Evolutionary conservation across 2,888 invertebrate genomes (phyloP).

Genomic region (Horisme vitalbata): DNA sequence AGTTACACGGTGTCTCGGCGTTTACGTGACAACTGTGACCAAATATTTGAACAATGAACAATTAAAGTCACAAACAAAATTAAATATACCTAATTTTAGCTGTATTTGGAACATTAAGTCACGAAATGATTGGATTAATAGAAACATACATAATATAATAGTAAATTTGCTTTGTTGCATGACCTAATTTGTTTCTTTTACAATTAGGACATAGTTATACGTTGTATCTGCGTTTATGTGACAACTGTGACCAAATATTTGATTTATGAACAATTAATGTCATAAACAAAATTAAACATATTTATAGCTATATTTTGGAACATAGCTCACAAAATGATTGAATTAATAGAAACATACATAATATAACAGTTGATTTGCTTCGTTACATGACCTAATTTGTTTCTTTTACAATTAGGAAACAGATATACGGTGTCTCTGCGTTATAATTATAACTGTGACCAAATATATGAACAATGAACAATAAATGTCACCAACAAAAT

Average conservation of each 20-base stretch:
- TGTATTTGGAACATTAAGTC: too few species aligned
- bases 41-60: not conserved
- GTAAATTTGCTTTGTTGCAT: too few species aligned
- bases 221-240: slow-evolving; percentile 14
- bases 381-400: too few species aligned
- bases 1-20: slow-evolving; percentile 39
- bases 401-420: slow-evolving; percentile 69
- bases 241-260: slow-evolving; percentile 7
- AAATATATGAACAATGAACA: not conserved
- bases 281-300: slow-evolving; percentile 1
- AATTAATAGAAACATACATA: too few species aligned
- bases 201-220: slow-evolving; percentile 63
- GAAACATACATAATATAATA: too few species aligned
- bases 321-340: too few species aligned
- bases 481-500: slow-evolving; percentile 3
- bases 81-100: not conserved
- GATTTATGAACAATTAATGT: not conserved
- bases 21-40: slow-evolving; percentile 13
- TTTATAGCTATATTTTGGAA: too few species aligned
- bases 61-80: slow-evolving; percentile 3
- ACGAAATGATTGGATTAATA: too few species aligned
- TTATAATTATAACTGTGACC: slow-evolving; percentile 12
- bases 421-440: slow-evolving; percentile 38
- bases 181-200: too few species aligned
- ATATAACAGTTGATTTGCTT: too few species aligned